Evolutionary conservation across 2,888 invertebrate species (phyloP).

Genomic region (Geotrupes spiniger): DNA sequence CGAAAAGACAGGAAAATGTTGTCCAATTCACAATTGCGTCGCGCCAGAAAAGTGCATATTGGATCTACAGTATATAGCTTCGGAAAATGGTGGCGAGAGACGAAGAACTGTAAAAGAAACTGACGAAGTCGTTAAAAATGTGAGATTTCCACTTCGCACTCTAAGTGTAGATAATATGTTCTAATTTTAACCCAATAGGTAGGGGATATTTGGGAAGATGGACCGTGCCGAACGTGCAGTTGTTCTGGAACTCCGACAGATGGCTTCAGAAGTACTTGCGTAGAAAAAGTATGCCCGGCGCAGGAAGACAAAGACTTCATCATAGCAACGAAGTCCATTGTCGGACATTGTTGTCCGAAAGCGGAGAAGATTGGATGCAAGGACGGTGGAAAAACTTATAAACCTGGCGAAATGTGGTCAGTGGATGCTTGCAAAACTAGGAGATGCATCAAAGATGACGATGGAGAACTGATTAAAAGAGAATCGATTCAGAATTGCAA

Average conservation of each 20-base stretch:
- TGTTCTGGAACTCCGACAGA: slow-evolving; percentile 51
- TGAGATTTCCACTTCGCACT: slow-evolving; percentile 23
- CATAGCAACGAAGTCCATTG: slow-evolving; percentile 53
- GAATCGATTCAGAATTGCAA: no score
- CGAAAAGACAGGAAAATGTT: slow-evolving; percentile 55
- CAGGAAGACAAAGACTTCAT: slow-evolving; percentile 54
- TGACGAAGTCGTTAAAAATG: slow-evolving; percentile 57
- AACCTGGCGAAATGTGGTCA: slow-evolving; percentile 62
- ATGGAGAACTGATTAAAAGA: no score
- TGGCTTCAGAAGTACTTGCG: slow-evolving; percentile 51
- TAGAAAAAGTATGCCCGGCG: slow-evolving; percentile 54
- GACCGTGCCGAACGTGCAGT: slow-evolving; percentile 65
- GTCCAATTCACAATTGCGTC: slow-evolving; percentile 64
- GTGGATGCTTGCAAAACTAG: slow-evolving; percentile 55
- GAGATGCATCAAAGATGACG: slow-evolving; percentile 55
- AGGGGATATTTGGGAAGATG: slow-evolving; percentile 66
- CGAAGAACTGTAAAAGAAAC: slow-evolving; percentile 46
- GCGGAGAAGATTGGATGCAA: slow-evolving; percentile 60
- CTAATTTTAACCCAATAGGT: slow-evolving; percentile 48
- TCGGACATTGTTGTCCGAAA: slow-evolving; percentile 64
- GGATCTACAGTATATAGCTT: slow-evolving; percentile 55
- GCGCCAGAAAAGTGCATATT: slow-evolving; percentile 67
- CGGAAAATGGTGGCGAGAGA: slow-evolving; percentile 57
- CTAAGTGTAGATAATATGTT: slow-evolving; percentile 6
- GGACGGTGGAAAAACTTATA: slow-evolving; percentile 43